Percentiles rank a stretch among this genome's conserved stretches.
These are phyloP conservation scores for Drosophila varians DNA, from an alignment of 1,140 invertebrate species.

Conservation along the genomic window DNA sequence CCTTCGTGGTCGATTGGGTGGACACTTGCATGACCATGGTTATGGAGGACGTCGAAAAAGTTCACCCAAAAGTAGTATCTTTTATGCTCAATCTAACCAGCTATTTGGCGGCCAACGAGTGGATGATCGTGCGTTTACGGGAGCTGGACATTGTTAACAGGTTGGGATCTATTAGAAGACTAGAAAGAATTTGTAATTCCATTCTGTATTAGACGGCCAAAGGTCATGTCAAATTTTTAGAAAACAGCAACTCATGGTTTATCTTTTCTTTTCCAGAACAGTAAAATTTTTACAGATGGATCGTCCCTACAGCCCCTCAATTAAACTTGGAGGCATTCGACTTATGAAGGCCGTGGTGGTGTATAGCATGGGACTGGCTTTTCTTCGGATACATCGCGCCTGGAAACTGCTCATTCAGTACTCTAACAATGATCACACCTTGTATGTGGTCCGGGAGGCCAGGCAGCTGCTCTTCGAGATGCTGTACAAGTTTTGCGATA, in stretches of 20 bases:
- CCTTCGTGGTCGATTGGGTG: conserved; percentile 70
- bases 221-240: neutral
- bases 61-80: conserved; percentile 75
- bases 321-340: conserved; percentile 87
- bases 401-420: conserved; percentile 86
- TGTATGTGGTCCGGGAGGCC: conserved; percentile 87
- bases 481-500: conserved; percentile 84
- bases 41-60: conserved; percentile 51
- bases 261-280: conserved; percentile 35
- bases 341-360: conserved; percentile 85
- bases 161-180: conserved; percentile 27
- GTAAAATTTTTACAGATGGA: conserved; percentile 53
- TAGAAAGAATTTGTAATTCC: neutral
- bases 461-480: conserved; percentile 85
- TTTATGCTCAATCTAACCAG: conserved; percentile 82
- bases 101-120: conserved; percentile 71
- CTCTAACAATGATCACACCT: conserved; percentile 86
- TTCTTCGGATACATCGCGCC: conserved; percentile 84
- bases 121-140: conserved; percentile 64
- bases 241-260: neutral
- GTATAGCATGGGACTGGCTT: conserved; percentile 85
- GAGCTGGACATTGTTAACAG: conserved; percentile 64
- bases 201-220: neutral
- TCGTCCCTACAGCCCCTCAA: conserved; percentile 82
- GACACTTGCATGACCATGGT: conserved; percentile 66